A percentile compares a stretch with the other conserved stretches of the same genome.
phyloP scores from a whole-genome alignment of 2,888 invertebrate genomes.

The Flabesymbios commensalis region DNA sequence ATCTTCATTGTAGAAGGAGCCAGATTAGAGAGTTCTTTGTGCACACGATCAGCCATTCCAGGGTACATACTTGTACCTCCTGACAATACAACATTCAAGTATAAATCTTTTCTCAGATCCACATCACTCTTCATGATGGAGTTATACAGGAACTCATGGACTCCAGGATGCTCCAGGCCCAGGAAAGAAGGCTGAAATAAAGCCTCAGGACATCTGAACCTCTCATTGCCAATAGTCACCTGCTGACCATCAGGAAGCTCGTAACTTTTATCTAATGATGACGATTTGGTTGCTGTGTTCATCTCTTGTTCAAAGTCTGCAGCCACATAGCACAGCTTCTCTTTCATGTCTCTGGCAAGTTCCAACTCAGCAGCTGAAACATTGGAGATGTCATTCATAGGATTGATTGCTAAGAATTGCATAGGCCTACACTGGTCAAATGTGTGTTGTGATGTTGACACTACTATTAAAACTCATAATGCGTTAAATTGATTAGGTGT shows the following conservation, averaged over 20 bases:
- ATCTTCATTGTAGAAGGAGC: slow-evolving; percentile 92
- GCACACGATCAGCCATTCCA: slow-evolving; percentile 63
- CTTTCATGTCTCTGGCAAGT: slow-evolving; percentile 93
- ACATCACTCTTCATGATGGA: slow-evolving; percentile 57
- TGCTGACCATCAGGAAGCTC: slow-evolving; percentile 45
- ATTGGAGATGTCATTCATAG: too few species aligned
- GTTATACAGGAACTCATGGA: slow-evolving; percentile 45
- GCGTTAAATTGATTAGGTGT: too few species aligned
- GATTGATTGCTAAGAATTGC: too few species aligned
- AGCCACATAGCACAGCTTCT: slow-evolving; percentile 89
- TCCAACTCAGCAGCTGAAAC: slow-evolving; percentile 72
- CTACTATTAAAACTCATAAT: too few species aligned
- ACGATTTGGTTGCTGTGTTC: slow-evolving; percentile 64
- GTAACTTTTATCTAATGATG: slow-evolving; percentile 40
- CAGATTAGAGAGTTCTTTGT: slow-evolving; percentile 69
- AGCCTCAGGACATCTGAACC: slow-evolving; percentile 39
- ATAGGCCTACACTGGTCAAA: too few species aligned
- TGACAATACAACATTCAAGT: slow-evolving; percentile 48
- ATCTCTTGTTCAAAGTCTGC: slow-evolving; percentile 93
- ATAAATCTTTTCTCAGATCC: slow-evolving; percentile 47
- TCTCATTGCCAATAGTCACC: slow-evolving; percentile 49
- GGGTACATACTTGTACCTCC: slow-evolving; percentile 95
- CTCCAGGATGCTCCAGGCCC: slow-evolving; percentile 40
- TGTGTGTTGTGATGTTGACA: too few species aligned
- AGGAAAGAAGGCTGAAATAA: slow-evolving; percentile 36